Conservation (phyloP, 2,888 invertebrate genomes). For the Ophioninae sp. region DNA sequence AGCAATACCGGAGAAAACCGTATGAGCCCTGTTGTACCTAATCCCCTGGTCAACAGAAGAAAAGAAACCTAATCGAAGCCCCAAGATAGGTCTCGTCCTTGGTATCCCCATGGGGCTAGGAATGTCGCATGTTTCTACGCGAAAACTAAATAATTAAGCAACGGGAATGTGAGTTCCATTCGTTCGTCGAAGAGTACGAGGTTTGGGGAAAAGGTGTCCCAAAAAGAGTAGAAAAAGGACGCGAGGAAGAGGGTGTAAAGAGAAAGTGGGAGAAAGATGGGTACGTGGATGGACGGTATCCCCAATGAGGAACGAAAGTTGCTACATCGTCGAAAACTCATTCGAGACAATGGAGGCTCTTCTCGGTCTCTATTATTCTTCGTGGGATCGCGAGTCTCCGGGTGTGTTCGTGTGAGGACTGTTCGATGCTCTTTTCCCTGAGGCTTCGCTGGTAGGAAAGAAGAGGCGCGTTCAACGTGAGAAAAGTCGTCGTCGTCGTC, state of each 20-base stretch:
- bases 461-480: constrained; percentile 34
- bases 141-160: constrained; percentile 4
- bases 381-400: constrained; percentile 28
- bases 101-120: neutral
- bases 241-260: neutral
- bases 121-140: neutral
- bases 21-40: no score
- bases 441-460: constrained; percentile 26
- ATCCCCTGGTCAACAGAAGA: no score
- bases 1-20: no score
- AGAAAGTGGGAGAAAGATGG: neutral
- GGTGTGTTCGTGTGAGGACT: constrained; percentile 6
- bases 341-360: constrained; percentile 65
- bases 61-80: no score
- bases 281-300: constrained; percentile 1
- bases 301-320: constrained; percentile 29
- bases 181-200: neutral
- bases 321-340: constrained; percentile 52
- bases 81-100: neutral
- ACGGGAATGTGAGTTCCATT: neutral
- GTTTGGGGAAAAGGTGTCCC: neutral
- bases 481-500: constrained; percentile 16
- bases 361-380: constrained; percentile 53
- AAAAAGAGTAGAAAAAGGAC: neutral
- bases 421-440: constrained; percentile 43